Evolutionary conservation across 2,888 invertebrate species (phyloP), one percentile per base, ranked within the genome.

Genomic region (Drepana falcataria): DNA sequence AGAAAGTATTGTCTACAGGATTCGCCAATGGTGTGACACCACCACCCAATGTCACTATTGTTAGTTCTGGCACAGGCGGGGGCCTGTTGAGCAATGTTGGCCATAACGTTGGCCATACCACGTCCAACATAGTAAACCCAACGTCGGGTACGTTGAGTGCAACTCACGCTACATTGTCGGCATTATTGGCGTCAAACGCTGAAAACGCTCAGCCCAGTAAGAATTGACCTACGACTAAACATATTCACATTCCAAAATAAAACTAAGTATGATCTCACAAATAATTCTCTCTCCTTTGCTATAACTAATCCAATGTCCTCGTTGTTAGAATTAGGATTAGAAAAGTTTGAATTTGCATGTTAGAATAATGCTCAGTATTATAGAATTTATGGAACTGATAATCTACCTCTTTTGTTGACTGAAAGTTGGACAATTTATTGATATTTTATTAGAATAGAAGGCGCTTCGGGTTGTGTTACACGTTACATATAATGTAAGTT

Each of bases 1-100:
- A 91, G 62, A 91, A 91, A 61, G 86, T 91, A 21, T 62, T 90
- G 40, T 87, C 90, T 0, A 88, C 89, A 35, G 91, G 91, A 2
- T 91, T 87, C 49, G 90, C 89, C 9, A 89, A 82, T 47, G 90
- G 91, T 2, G 81, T 79, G 0, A 83, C 87, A 0, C 87, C 89
- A 0, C 90, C 91, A 0, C 90, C 90, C 0, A 91, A 90, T 53
- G 90, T 90, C 0, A 91, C 90, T 34, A 89, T 91, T n/a, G 90
- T 91, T 2, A 89, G 89, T 59, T 88, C 89, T 0, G 90, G 90
- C 0, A 76, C 81, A 0, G 76, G 79, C 57, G 80, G 79, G 0
- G 80, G 81, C 1, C 70, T 87, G 33, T 53, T 85, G 48, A 85
- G 75, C 55, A 83, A 64, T 33, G 56, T 44, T 44, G 44, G 44